These are phyloP conservation scores for Platorchestia sp. DNA, from an alignment of 1,140 invertebrate genomes.

Conservation along the genomic window DNA sequence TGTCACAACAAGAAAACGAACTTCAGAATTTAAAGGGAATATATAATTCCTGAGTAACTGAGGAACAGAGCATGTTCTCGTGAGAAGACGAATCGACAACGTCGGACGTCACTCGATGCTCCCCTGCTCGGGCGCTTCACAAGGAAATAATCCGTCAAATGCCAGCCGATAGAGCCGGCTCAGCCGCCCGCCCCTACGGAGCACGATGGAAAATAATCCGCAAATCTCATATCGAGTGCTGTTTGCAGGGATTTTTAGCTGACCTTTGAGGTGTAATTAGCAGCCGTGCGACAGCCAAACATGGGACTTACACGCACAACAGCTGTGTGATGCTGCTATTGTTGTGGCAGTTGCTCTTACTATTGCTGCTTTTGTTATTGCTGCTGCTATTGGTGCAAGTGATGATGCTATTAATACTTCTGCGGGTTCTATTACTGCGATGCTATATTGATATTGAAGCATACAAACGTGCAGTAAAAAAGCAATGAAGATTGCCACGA, in stretches of 20 bases:
- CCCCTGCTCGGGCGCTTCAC: background rate
- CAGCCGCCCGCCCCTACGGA: background rate
- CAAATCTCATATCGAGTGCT: constrained; percentile 48
- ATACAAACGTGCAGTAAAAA: too few species aligned
- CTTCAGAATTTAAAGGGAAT: too few species aligned
- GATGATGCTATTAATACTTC: background rate
- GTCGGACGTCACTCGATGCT: background rate
- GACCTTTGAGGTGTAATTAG: constrained; percentile 47
- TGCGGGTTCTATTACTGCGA: too few species aligned
- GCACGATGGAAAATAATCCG: constrained; percentile 21
- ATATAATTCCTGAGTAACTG: too few species aligned
- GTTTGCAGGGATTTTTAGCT: constrained; percentile 3
- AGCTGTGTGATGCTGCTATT: background rate
- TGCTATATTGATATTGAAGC: too few species aligned
- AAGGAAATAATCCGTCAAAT: constrained; percentile 23
- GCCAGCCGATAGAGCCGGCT: background rate
- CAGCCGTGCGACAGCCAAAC: background rate
- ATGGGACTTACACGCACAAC: background rate
- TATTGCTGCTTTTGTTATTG: background rate
- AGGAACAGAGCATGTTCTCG: too few species aligned
- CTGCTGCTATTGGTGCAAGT: background rate
- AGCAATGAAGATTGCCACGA: too few species aligned
- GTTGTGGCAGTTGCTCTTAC: background rate
- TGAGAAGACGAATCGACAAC: too few species aligned
- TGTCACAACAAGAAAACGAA: too few species aligned